phyloP scores from a whole-genome alignment of 2,888 invertebrate genomes.

The Bembecia ichneumoniformis region DNA sequence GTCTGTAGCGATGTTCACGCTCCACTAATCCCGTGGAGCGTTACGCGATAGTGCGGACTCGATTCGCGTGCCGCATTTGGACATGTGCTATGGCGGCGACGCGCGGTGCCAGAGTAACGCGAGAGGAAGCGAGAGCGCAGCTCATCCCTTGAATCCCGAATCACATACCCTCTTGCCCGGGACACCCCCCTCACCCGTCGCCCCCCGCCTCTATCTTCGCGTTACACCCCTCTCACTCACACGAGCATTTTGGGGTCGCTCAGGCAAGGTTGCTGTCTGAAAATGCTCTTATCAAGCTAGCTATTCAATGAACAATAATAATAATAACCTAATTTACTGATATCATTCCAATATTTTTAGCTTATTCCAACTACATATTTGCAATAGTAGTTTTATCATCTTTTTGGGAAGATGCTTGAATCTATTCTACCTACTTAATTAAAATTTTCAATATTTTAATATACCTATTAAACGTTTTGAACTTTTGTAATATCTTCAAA shows the following conservation, averaged over 20 bases:
- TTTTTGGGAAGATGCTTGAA: too few species aligned
- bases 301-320: constrained; percentile 21
- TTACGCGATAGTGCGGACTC: constrained; percentile 7
- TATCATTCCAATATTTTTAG: too few species aligned
- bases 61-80: constrained; percentile 11
- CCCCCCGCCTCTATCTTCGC: constrained; percentile 40
- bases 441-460: too few species aligned
- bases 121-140: constrained; percentile 66
- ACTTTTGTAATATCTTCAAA: too few species aligned
- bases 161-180: constrained; percentile 63
- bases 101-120: constrained; percentile 63
- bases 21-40: constrained; percentile 9
- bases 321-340: too few species aligned
- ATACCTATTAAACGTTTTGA: too few species aligned
- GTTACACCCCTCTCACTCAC: constrained; percentile 65
- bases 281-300: constrained; percentile 27
- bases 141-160: constrained; percentile 74
- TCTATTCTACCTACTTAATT: too few species aligned
- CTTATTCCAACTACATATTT: too few species aligned
- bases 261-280: constrained; percentile 53
- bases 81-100: constrained; percentile 59
- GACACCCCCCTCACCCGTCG: constrained; percentile 43
- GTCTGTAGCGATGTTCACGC: constrained; percentile 22
- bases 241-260: constrained; percentile 37
- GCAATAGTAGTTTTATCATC: too few species aligned